Evolutionary conservation across 2,113 vertebrate genomes (phyloP).

Genomic region (Bos taurus): DNA sequence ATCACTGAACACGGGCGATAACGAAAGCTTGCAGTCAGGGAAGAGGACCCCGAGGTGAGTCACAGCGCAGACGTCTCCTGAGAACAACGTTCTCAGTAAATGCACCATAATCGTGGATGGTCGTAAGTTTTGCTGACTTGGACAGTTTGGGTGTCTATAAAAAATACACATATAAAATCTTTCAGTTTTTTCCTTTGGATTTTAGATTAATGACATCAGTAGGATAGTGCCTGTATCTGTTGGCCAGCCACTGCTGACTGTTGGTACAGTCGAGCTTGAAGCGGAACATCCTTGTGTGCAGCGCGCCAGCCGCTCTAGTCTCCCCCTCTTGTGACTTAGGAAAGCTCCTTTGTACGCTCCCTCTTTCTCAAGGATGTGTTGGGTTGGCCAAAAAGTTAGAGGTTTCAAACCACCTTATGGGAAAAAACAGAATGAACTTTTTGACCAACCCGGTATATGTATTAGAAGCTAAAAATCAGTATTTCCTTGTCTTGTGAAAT

Average conservation of each 20-base stretch:
- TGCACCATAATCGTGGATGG: background rate
- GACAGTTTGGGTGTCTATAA: background rate
- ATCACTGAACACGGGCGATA: slow-evolving; percentile 93
- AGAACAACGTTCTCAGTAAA: background rate
- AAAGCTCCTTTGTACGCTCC: background rate
- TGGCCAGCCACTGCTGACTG: background rate
- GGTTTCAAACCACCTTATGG: background rate
- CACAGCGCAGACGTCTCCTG: background rate
- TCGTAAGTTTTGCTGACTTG: background rate
- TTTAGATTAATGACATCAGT: background rate
- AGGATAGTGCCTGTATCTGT: background rate
- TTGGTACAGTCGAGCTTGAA: background rate
- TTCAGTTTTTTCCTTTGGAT: background rate
- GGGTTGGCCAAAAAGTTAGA: background rate
- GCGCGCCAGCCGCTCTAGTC: background rate
- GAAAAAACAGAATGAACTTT: background rate
- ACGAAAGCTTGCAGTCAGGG: slow-evolving; percentile 91
- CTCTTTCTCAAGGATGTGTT: background rate
- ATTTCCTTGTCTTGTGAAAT: background rate
- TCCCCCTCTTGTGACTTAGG: background rate
- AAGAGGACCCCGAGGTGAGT: slow-evolving; percentile 93
- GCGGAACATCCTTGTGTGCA: too few species aligned
- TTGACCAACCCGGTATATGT: background rate
- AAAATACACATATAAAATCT: background rate
- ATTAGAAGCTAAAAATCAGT: background rate